Percentiles rank a stretch among this genome's conserved stretches.
Conservation (phyloP, 2,797 vertebrate genomes). For the Lemur catta region DNA sequence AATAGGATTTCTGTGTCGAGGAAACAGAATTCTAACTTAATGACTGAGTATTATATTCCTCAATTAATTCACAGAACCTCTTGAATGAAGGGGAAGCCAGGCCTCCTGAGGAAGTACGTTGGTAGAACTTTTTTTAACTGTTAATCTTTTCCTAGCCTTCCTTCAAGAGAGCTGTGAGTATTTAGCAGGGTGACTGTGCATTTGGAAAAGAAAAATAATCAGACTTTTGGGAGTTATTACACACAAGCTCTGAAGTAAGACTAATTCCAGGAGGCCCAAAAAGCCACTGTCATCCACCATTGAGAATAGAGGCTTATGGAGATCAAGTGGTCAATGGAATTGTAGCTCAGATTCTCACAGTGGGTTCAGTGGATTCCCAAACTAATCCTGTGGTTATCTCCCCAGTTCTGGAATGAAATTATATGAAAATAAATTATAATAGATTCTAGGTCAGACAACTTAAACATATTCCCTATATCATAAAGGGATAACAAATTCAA, state of each 20-base stretch:
- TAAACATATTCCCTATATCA: not conserved
- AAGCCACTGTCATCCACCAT: not conserved
- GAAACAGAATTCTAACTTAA: not conserved
- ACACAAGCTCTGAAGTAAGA: not conserved
- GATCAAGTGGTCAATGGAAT: not conserved
- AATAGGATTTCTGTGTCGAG: not conserved
- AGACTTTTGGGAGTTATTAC: not conserved
- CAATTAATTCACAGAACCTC: not conserved
- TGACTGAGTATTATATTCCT: not conserved
- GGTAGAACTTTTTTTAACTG: not conserved
- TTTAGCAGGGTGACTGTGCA: not conserved
- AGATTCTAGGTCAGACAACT: not conserved
- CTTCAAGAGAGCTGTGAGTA: not conserved
- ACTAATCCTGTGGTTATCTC: not conserved
- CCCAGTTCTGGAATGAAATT: not conserved
- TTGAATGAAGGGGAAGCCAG: not conserved
- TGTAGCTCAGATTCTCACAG: not conserved
- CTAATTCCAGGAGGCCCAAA: not conserved
- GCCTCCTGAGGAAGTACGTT: not conserved
- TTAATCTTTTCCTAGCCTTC: not conserved
- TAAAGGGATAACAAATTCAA: not conserved
- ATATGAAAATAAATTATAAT: not conserved
- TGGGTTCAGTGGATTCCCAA: not conserved
- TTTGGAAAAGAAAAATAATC: not conserved
- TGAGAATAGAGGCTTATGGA: not conserved